Base-by-base conservation (phyloP, 1,140 invertebrate species). In the Sitobion miscanthi region DNA sequence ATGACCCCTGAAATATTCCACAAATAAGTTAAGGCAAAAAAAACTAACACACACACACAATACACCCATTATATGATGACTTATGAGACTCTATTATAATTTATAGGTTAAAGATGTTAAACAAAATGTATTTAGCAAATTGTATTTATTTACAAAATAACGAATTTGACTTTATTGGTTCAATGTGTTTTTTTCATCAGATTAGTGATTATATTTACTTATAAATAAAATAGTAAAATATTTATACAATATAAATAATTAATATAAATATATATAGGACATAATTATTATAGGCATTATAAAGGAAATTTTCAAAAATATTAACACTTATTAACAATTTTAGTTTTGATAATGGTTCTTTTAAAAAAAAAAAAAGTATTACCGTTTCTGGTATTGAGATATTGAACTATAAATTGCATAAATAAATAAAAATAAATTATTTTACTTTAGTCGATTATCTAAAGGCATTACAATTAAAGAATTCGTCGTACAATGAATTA, bases 171-270 rank as follows among this genome's bases (percentile, higher is more conserved):
- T 77, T n/a, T 17, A 77, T n/a, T 77, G 5, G 14, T 35, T 77
- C 0, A 17, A 5, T n/a, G 23, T n/a, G 0, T n/a, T 77, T 6
- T n/a, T n/a, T 69, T n/a, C 30, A n/a, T 69, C 3, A 14, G 0
- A 69, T 0, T n/a, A n/a, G 9, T 69, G 14, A n/a, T 54, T 7
- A 30, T 69, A n/a, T n/a, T 69, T 17, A 69, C 14, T n/a, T 69
- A n/a, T 69, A n/a, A 69, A 5, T 17, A 6, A 69, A 69, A 69
- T 30, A 69, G 2, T 69, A n/a, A 69, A 69, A 69, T n/a, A 69
- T n/a, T 69, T 30, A 62, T 11, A 62, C 3, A 23, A 54, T 21
- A 54, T n/a, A 69, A 17, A n/a, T 69, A n/a, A 4, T n/a, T 69
- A 62, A 62, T 62, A 62, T 8, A 14, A 1, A 38, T 38, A 62